phyloP scores from a whole-genome alignment of 1,140 invertebrate species.

The Cryptotermes secundus region DNA sequence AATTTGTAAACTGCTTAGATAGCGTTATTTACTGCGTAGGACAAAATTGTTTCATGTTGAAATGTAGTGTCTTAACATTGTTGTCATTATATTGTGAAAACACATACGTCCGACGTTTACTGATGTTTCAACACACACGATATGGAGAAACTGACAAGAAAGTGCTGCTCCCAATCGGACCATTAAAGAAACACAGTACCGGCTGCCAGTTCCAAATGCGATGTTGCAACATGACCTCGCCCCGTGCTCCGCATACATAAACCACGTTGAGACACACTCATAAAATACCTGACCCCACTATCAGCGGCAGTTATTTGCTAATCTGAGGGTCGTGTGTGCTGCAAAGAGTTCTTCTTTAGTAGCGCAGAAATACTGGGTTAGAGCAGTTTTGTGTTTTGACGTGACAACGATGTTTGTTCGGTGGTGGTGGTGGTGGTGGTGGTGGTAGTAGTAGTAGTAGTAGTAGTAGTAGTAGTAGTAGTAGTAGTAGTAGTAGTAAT shows the following conservation, averaged over 20 bases:
- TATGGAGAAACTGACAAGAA: constrained; percentile 27
- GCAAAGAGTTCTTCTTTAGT: background rate
- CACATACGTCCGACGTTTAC: background rate
- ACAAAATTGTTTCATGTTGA: too few relatives aligned
- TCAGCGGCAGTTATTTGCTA: background rate
- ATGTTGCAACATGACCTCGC: constrained; percentile 37
- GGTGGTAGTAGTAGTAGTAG: too few relatives aligned
- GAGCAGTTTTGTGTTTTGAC: background rate
- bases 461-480: too few relatives aligned
- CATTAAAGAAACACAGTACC: constrained; percentile 21
- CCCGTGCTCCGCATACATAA: constrained; percentile 30
- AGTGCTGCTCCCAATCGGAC: constrained; percentile 34
- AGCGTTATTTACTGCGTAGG: too few relatives aligned
- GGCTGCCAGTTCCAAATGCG: constrained; percentile 27
- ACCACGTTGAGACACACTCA: background rate
- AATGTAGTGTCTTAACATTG: background rate
- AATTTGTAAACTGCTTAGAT: too few relatives aligned
- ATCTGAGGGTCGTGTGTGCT: background rate
- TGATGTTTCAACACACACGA: background rate
- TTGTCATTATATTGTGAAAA: background rate
- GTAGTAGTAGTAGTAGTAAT: too few relatives aligned
- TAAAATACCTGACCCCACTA: background rate
- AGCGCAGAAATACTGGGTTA: background rate
- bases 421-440: background rate
- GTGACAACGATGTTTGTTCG: background rate